Evolutionary conservation across 1,140 invertebrate genomes (phyloP), one percentile per base, ranked within the genome.

Genomic region (Popillia japonica): DNA sequence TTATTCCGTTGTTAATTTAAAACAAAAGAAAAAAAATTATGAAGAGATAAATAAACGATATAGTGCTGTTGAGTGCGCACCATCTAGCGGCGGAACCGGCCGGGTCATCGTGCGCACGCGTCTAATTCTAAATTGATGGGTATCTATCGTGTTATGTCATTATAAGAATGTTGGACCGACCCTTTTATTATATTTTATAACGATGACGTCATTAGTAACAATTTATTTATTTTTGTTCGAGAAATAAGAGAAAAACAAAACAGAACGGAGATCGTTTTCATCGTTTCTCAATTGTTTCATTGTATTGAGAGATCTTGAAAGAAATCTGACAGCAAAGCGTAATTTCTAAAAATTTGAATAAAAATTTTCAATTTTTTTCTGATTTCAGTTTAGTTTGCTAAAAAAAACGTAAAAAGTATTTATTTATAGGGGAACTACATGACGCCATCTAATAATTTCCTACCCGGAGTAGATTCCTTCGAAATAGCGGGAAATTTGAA

Each of bases 91-190:
- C n/a, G n/a, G n/a, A n/a, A n/a, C n/a, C n/a, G n/a, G n/a, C n/a
- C n/a, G n/a, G n/a, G n/a, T n/a, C n/a, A n/a, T n/a, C n/a, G n/a
- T n/a, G 81, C 83, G 81, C 82, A 82, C 82, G 83, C 81, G 83
- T 85, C 22, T 22, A 85, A 85, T 86, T 86, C 85, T 85, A 85
- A 86, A 86, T 83, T 80, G 78, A 82, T 86, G 83, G 81, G 27
- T 34, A 34, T 34, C 27, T 81, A 79, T 83, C 79, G 79, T 22
- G 61, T 68, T 34, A 9, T 22, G 20, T 68, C 27, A 55, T 55
- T 17, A 34, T 34, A 17, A 55, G 48, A 55, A 55, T 17, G 11
- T 55, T 55, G n/a, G 14, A 14, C 77, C 75, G 77, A 78, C 82
- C 82, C 82, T 84, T 84, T 82, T 85, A 84, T 84, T 84, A 85